phyloP scores from a whole-genome alignment of 1,140 invertebrate species.

The Diachasma alloeum region DNA sequence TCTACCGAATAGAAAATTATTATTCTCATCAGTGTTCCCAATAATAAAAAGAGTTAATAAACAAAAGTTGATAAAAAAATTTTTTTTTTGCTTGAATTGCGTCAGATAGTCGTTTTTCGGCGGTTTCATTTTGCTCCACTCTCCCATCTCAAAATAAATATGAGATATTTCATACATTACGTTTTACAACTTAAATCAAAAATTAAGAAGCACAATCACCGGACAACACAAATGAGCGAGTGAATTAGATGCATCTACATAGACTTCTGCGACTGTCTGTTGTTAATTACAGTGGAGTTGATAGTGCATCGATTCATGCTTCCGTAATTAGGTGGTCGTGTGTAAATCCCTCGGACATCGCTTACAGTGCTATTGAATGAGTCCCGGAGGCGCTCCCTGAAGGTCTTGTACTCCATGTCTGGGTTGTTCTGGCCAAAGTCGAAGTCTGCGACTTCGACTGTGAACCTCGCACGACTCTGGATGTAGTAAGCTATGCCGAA shows the following conservation, averaged over 20 bases:
- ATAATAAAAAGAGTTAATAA: too few species aligned
- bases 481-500: conserved; percentile 87
- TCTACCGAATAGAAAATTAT: too few species aligned
- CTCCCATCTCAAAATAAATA: too few species aligned
- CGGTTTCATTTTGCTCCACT: too few species aligned
- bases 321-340: conserved; percentile 55
- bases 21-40: too few species aligned
- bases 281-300: background rate
- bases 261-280: background rate
- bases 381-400: conserved; percentile 79
- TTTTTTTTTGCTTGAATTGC: too few species aligned
- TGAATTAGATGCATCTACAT: background rate
- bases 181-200: too few species aligned
- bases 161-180: too few species aligned
- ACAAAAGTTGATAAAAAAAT: too few species aligned
- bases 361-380: conserved; percentile 74
- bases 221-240: background rate
- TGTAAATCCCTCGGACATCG: conserved; percentile 47
- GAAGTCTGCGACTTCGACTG: conserved; percentile 86
- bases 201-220: too few species aligned
- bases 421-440: conserved; percentile 80
- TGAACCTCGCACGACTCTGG: conserved; percentile 79
- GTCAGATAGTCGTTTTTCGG: too few species aligned
- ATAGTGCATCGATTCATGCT: conserved; percentile 51
- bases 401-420: conserved; percentile 86